Evolutionary conservation across 2,888 invertebrate species (phyloP).

Genomic region (Lithophane socia): DNA sequence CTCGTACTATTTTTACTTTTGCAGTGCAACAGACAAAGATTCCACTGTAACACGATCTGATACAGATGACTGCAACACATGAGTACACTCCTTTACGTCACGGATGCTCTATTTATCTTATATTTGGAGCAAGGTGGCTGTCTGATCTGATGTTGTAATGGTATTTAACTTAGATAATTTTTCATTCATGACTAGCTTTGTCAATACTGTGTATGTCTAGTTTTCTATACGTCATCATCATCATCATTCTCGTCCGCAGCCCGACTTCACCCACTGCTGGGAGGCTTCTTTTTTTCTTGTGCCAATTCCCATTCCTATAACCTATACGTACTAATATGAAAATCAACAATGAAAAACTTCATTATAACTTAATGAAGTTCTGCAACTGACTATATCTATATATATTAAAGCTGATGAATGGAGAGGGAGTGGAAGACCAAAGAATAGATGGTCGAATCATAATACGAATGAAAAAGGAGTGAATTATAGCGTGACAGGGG

Average conservation of each 20-base stretch:
- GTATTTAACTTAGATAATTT: slow-evolving; percentile 34
- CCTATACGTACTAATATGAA: background rate
- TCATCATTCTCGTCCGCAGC: background rate
- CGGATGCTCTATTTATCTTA: slow-evolving; percentile 59
- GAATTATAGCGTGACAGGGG: background rate
- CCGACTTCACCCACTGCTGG: background rate
- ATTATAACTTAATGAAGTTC: too few species aligned
- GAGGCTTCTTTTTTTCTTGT: background rate
- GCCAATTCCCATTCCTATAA: background rate
- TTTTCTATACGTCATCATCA: background rate
- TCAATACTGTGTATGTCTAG: background rate
- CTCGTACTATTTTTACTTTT: slow-evolving; percentile 58
- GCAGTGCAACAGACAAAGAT: slow-evolving; percentile 53
- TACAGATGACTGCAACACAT: slow-evolving; percentile 49
- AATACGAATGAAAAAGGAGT: background rate
- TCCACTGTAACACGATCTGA: slow-evolving; percentile 59
- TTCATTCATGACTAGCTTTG: slow-evolving; percentile 20
- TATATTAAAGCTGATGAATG: background rate
- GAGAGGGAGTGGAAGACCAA: background rate
- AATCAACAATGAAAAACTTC: too few species aligned
- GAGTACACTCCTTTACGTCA: slow-evolving; percentile 49
- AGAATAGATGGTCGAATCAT: background rate
- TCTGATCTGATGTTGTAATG: slow-evolving; percentile 38
- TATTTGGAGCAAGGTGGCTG: slow-evolving; percentile 61
- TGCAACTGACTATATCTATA: background rate